Base-by-base conservation (phyloP, 2,888 invertebrate genomes). In the Diogma glabrata region DNA sequence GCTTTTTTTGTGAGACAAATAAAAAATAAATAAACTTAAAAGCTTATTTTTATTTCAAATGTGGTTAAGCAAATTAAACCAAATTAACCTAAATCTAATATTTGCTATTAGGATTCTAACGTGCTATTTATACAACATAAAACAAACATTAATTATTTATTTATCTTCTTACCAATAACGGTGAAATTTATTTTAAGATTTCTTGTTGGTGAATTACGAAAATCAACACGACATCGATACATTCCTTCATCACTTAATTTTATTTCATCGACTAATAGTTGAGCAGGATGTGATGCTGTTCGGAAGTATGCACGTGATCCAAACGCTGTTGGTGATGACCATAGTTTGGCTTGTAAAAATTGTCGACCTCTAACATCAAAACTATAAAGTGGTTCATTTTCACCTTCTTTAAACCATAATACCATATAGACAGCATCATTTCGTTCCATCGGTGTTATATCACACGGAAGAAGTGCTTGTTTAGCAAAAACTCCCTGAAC, bases 391-490 rank as follows among this genome's bases (percentile, higher is more conserved):
- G 89, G 89, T 63, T 88, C 87, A 28, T 82, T 83, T 58, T 82
- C 85, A 36, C 82, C 80, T 66, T 87, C 88, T 63, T 87, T 87
- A 71, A 88, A 90, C 90, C 90, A 90, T 30, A 90, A 76, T 57
- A 90, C 89, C 87, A 89, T 87, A 63, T 83, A 84, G 50, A 89
- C 87, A 22, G 82, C 81, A 69, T 89, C 89, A 62, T 87, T 82
- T 51, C 82, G 75, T 62, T 85, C 81, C 57, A 80, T 75, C 9
- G 90, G 83, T 59, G 81, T 79, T 58, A 92, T 88, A 71, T 91
- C 87, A 68, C 92, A 92, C 10, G 91, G 91, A 50, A 92, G 74
- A 55, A 85, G 81, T 19, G 86, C 87, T 65, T 86, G 85, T 66
- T 84, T 83, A 22, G 84, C 86, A 57, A 86, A 71, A 5, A 90